Evolutionary conservation across 2,888 invertebrate species (phyloP), one percentile per base, ranked within the genome.

Genomic region (Drosophila meridionalis): DNA sequence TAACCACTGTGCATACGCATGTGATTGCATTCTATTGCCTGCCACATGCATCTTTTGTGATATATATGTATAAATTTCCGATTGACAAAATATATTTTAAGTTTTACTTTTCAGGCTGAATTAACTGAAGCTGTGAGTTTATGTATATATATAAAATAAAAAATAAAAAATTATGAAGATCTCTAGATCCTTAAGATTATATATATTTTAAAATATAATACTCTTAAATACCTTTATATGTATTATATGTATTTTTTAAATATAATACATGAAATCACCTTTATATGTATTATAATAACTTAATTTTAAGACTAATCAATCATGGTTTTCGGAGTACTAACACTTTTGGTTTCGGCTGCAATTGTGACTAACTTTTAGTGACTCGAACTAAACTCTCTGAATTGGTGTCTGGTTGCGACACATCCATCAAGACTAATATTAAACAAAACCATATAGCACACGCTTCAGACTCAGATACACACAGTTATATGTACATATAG

Each of bases 331-430:
- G 5, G 5, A 43, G 34, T 34, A 52, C 20, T 32, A 52, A 52
- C 6, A 52, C 3, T 47, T 14, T 52, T 52, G 20, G 50, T 2
- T 9, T 50, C 4, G 50, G 32, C 32, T 50, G n/a, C 7, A 34
- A 40, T 61, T 67, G 70, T 76, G 8, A 79, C 76, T 77, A 79
- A 79, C 8, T 66, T 53, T 63, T 63, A 61, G 40, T n/a, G 9
- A 48, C 38, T 53, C 34, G 4, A 45, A 53, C 26, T 66, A 74
- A 36, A 42, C 55, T 14, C 20, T 42, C 26, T 26, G 40, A 65
- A 50, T 20, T 26, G 53, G 59, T 72, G 50, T 12, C 53, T 20
- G 53, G 43, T 36, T 53, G 43, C 36, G 56, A 50, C 52, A 76
- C 42, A 52, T 62, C 36, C 72, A 78, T 67, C 67, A 36, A 28